phyloP scores from a whole-genome alignment of 2,797 vertebrate genomes.

The Peromyscus nudipes region DNA sequence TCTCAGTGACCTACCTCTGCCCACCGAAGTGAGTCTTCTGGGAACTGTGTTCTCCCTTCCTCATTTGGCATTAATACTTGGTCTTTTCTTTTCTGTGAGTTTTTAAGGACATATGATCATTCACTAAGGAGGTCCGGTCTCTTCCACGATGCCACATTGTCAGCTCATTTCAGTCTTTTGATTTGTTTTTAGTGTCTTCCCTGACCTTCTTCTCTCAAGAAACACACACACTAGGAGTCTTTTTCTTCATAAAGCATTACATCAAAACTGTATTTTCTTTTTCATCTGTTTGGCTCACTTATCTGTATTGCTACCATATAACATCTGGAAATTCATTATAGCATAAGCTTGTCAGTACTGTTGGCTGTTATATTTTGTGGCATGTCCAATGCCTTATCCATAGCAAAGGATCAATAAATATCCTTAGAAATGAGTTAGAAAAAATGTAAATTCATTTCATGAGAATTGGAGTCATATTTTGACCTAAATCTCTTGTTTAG shows the following conservation, averaged over 20 bases:
- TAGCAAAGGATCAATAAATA: background rate
- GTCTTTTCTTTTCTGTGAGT: background rate
- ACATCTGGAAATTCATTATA: background rate
- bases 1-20: background rate
- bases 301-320: background rate
- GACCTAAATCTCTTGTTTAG: background rate
- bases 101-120: accelerated
- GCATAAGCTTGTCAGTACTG: background rate
- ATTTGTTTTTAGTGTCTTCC: background rate
- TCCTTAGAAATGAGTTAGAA: background rate
- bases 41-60: accelerated
- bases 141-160: accelerated
- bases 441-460: background rate
- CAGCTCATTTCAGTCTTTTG: background rate
- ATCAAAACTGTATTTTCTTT: background rate
- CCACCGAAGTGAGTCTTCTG: accelerated
- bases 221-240: background rate
- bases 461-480: background rate
- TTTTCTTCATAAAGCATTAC: background rate
- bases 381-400: no score
- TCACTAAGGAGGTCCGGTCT: accelerated
- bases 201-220: background rate
- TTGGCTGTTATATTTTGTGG: background rate
- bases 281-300: background rate
- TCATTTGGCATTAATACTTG: accelerated